Conservation (phyloP, 2,888 invertebrate genomes). For the Tridacna crocea region DNA sequence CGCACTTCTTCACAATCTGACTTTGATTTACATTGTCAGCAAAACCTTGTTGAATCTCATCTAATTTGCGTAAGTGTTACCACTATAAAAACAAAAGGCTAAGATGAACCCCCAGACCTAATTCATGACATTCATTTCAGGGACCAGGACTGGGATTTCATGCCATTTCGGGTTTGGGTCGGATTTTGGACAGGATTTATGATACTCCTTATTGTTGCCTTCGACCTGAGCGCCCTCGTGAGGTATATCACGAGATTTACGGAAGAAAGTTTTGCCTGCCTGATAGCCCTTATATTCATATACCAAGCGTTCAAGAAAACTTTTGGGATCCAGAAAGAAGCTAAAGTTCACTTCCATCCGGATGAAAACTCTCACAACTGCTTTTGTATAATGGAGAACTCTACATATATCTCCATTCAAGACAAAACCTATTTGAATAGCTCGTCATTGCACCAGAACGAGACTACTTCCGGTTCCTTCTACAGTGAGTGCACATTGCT, state of each 20-base stretch:
- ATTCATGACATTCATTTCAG: constrained; percentile 81
- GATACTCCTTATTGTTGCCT: constrained; percentile 93
- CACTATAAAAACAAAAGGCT: too few species aligned
- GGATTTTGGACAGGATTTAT: constrained; percentile 97
- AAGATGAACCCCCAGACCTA: too few species aligned
- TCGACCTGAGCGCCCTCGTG: constrained; percentile 98
- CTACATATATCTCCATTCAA: constrained; percentile 9
- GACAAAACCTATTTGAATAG: not conserved
- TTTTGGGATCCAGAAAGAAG: constrained; percentile 85
- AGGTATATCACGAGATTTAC: constrained; percentile 99
- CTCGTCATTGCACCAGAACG: constrained; percentile 2
- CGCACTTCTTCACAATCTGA: too few species aligned
- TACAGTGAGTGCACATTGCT: constrained; percentile 59
- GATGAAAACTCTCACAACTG: constrained; percentile 27
- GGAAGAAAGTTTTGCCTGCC: constrained; percentile 98
- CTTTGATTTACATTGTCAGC: too few species aligned
- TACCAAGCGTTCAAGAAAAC: constrained; percentile 98
- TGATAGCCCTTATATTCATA: constrained; percentile 99
- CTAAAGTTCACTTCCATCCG: constrained; percentile 62
- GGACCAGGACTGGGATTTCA: constrained; percentile 93
- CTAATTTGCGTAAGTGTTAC: too few species aligned
- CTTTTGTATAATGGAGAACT: constrained; percentile 57
- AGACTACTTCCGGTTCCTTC: not conserved
- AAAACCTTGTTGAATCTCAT: too few species aligned
- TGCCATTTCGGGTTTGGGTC: constrained; percentile 98